Evolutionary conservation across 2,888 invertebrate genomes (phyloP).

Genomic region (Patella ulyssiponensis): DNA sequence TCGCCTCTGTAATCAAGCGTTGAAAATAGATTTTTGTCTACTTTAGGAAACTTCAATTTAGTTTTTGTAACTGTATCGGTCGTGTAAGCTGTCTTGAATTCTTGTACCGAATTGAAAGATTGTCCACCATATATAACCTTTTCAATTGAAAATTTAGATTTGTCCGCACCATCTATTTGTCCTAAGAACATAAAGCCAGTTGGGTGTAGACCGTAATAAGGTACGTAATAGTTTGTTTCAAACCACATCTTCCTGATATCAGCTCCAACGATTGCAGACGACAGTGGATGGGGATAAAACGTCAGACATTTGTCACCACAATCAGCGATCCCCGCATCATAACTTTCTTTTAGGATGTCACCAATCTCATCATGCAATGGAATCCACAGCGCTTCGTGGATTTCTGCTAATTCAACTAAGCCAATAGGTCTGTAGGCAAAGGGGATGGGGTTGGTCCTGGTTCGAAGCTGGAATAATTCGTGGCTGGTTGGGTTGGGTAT

Average conservation of each 20-base stretch:
- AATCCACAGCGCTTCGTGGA: conserved; percentile 23
- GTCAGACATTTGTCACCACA: conserved; percentile 48
- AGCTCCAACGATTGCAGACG: conserved; percentile 39
- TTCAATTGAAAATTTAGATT: conserved; percentile 42
- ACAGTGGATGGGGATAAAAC: conserved; percentile 42
- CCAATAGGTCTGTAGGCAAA: conserved; percentile 51
- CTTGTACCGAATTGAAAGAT: conserved; percentile 34
- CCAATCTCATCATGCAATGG: conserved; percentile 40
- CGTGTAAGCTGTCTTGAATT: conserved; percentile 35
- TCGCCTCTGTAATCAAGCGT: conserved; percentile 37
- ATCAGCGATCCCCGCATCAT: conserved; percentile 46
- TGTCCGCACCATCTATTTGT: conserved; percentile 40
- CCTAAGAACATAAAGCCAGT: conserved; percentile 50
- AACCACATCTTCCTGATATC: conserved; percentile 47
- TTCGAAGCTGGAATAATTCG: conserved; percentile 32
- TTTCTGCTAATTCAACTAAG: conserved; percentile 38
- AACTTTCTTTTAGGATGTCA: conserved; percentile 52
- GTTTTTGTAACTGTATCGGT: conserved; percentile 4
- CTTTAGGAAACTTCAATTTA: not conserved
- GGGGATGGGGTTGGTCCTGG: conserved; percentile 38
- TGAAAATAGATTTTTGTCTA: conserved; percentile 23
- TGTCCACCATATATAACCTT: conserved; percentile 43
- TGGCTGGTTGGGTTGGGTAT: conserved; percentile 45
- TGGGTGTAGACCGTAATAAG: conserved; percentile 47
- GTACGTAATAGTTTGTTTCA: conserved; percentile 40